phyloP scores from a whole-genome alignment of 2,113 vertebrate genomes.

The Myotis davidii region DNA sequence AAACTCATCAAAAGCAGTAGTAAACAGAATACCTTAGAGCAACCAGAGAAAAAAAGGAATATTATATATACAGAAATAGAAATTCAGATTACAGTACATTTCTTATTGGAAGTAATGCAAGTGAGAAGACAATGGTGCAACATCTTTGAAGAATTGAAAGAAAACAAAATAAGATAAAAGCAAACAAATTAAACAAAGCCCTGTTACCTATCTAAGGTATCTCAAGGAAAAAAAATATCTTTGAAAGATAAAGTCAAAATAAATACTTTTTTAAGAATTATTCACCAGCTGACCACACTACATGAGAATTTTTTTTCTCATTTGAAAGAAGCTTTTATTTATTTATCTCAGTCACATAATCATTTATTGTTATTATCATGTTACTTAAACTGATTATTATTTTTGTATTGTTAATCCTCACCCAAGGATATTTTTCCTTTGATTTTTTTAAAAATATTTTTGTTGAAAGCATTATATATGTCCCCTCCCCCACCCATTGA shows the following conservation, averaged over 20 bases:
- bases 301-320: no score
- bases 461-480: no score
- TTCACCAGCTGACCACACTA: no score
- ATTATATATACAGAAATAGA: background rate
- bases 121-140: background rate
- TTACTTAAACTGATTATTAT: no score
- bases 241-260: background rate
- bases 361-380: no score
- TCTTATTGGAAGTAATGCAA: background rate
- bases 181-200: no score
- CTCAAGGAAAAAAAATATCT: background rate
- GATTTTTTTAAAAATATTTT: no score
- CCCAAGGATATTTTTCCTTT: no score
- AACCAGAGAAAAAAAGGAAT: background rate
- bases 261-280: background rate
- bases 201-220: background rate
- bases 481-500: no score
- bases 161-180: background rate
- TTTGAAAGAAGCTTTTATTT: no score
- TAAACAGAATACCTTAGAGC: background rate
- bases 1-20: background rate
- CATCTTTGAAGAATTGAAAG: background rate
- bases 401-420: no score
- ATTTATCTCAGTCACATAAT: no score
- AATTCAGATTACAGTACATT: background rate